Percentiles rank a stretch among this genome's conserved stretches.
Evolutionary conservation across 2,797 vertebrate genomes (phyloP).

Genomic region (Lutjanus argentimaculatus): DNA sequence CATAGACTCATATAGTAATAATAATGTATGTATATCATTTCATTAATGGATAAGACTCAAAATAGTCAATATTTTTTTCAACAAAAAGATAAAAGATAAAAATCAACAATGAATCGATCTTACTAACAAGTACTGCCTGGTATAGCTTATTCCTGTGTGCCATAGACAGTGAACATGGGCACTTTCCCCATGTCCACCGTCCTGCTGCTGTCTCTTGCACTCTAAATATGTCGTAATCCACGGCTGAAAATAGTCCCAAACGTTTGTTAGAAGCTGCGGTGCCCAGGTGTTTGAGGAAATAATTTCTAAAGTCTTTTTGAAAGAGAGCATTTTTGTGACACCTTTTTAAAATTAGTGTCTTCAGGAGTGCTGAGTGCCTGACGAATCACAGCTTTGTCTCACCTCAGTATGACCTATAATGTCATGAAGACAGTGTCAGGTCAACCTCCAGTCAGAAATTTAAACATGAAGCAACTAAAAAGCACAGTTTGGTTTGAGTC

Average conservation of each 20-base stretch:
- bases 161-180: background rate
- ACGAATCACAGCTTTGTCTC: conserved; percentile 19
- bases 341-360: background rate
- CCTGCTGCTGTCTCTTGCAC: background rate
- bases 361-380: background rate
- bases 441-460: conserved; percentile 5
- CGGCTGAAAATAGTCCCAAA: background rate
- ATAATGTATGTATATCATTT: background rate
- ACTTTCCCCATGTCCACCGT: background rate
- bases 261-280: background rate
- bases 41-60: conserved; percentile 4
- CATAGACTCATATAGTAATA: background rate
- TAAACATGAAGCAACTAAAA: conserved; percentile 31
- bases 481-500: conserved; percentile 32
- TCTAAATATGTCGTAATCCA: background rate
- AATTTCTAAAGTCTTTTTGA: background rate
- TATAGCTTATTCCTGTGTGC: background rate
- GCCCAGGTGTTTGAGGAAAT: background rate
- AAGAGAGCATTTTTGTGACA: background rate
- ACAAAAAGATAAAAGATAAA: background rate
- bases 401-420: background rate
- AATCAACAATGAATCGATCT: background rate
- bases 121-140: background rate
- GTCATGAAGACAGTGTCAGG: background rate
- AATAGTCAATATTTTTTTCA: background rate